phyloP scores from a whole-genome alignment of 2,888 invertebrate species.

The Andrena bucephala region DNA sequence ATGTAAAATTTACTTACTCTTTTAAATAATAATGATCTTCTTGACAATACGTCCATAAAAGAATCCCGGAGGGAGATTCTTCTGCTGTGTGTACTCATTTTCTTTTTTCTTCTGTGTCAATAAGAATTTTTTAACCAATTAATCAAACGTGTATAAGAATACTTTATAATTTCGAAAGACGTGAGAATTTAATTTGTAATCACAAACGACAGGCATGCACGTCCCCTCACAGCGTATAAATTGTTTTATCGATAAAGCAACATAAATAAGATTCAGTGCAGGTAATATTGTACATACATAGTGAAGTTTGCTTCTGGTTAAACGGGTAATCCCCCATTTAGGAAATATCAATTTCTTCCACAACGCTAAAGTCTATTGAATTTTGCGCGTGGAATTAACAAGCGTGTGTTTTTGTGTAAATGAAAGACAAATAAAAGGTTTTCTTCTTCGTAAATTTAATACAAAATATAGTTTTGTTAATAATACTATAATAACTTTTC shows the following conservation, averaged over 20 bases:
- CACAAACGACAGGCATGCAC: not conserved
- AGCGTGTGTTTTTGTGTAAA: no score
- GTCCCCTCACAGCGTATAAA: not conserved
- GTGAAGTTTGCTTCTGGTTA: conserved; percentile 12
- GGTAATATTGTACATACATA: not conserved
- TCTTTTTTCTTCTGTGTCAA: not conserved
- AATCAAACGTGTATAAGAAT: not conserved
- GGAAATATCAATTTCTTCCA: not conserved
- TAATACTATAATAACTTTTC: no score
- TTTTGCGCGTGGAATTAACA: no score
- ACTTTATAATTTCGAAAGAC: conserved; percentile 21
- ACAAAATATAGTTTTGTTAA: no score
- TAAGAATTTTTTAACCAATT: not conserved
- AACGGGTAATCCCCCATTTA: not conserved
- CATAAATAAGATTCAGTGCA: not conserved
- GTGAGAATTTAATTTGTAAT: not conserved
- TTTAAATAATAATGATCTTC: conserved; percentile 12
- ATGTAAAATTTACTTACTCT: conserved; percentile 43
- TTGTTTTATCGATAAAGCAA: conserved; percentile 58
- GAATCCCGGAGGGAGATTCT: conserved; percentile 55
- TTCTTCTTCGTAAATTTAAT: no score
- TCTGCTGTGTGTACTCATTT: conserved; percentile 28
- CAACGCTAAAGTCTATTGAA: no score
- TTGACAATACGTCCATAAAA: conserved; percentile 31
- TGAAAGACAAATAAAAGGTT: no score